Conservation (phyloP, 2,113 vertebrate species). For the Phalacrocorax pelagicus region DNA sequence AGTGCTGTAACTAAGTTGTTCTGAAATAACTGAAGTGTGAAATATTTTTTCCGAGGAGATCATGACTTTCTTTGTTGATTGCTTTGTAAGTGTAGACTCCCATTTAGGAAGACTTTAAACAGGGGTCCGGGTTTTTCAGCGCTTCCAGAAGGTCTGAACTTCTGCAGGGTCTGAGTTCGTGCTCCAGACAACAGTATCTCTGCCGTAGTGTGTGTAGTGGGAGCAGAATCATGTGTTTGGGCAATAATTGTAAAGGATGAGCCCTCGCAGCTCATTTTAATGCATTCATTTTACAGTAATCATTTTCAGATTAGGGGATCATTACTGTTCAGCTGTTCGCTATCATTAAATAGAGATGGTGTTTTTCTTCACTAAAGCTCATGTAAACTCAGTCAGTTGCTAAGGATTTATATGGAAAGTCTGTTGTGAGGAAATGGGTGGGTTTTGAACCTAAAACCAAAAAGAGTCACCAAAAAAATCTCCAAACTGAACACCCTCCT, state of each 20-base stretch:
- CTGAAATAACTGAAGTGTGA: not conserved
- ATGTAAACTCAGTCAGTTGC: not conserved
- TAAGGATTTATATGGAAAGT: not conserved
- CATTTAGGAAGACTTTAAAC: not conserved
- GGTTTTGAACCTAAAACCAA: not conserved
- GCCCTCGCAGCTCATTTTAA: not conserved
- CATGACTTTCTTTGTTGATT: not conserved
- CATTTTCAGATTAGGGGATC: not conserved
- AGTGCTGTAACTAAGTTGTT: not conserved
- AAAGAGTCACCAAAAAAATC: not conserved
- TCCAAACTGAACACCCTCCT: rapidly evolving
- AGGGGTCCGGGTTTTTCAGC: not conserved
- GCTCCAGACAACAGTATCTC: no score
- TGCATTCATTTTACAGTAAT: not conserved
- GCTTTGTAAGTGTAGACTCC: not conserved
- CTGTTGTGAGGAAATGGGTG: not conserved
- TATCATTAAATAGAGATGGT: not conserved
- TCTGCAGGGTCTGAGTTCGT: not conserved
- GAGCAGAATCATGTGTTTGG: not conserved
- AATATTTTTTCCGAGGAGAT: not conserved
- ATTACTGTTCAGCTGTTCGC: not conserved
- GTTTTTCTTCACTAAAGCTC: not conserved
- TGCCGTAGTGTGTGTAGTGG: no score
- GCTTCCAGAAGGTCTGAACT: not conserved
- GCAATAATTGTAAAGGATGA: not conserved